Percentiles rank a stretch among this genome's conserved stretches.
Conservation (phyloP, 2,888 invertebrate species). For the Artemia sinica region DNA sequence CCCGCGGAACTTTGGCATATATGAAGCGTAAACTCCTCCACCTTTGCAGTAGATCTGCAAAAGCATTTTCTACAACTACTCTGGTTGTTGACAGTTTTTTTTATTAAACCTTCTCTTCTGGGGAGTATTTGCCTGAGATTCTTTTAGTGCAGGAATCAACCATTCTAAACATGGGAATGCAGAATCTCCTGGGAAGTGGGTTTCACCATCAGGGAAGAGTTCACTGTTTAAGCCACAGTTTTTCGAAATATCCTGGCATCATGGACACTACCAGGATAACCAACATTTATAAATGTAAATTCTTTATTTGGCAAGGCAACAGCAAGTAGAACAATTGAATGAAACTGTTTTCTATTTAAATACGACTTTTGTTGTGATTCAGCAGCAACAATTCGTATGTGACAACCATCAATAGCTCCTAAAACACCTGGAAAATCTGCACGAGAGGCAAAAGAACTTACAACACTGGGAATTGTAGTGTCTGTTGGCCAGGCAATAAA, state of each 20-base stretch:
- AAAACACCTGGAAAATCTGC: neutral
- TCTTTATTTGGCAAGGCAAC: neutral
- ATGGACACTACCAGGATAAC: neutral
- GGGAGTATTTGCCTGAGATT: no score
- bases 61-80: neutral
- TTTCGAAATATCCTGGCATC: conserved; percentile 2
- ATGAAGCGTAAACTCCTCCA: neutral
- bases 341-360: neutral
- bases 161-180: neutral
- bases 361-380: neutral
- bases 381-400: neutral
- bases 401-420: conserved; percentile 6
- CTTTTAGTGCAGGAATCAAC: neutral
- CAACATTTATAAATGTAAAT: conserved; percentile 3
- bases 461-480: no score
- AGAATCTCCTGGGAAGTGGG: conserved; percentile 7
- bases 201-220: neutral
- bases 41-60: neutral
- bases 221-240: neutral
- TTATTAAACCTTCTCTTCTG: no score
- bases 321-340: neutral
- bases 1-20: no score
- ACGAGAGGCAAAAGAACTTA: no score
- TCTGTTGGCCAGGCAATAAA: no score
- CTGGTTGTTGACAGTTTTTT: conserved; percentile 1